phyloP scores from a whole-genome alignment of 1,140 invertebrate genomes.

The Nasonia vitripennis region DNA sequence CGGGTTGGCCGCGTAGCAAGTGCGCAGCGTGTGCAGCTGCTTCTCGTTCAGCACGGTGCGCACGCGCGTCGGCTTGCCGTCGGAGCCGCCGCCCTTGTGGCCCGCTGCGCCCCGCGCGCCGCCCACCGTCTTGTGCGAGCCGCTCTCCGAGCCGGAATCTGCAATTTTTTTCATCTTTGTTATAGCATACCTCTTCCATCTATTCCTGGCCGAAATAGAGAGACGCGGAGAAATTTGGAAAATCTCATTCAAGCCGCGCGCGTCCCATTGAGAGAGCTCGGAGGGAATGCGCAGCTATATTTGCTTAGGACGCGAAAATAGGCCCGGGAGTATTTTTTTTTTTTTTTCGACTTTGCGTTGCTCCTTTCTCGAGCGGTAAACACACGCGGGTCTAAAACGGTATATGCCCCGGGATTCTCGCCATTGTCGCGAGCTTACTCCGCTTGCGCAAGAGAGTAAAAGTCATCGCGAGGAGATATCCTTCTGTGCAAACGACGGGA shows the following conservation, averaged over 20 bases:
- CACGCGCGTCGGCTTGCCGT: slow-evolving; percentile 97
- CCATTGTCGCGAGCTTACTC: not conserved
- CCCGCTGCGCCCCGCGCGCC: slow-evolving; percentile 75
- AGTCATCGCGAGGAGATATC: not conserved
- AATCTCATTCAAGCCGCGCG: slow-evolving; percentile 24
- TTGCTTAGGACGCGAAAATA: slow-evolving; percentile 68
- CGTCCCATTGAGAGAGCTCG: not conserved
- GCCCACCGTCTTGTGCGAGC: slow-evolving; percentile 85
- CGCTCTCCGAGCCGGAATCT: slow-evolving; percentile 91
- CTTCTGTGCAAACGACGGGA: not conserved
- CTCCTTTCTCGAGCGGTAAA: slow-evolving; percentile 45
- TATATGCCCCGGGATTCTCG: not conserved
- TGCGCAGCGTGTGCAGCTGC: slow-evolving; percentile 95
- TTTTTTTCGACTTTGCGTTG: slow-evolving; percentile 58
- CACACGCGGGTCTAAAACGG: slow-evolving; percentile 23
- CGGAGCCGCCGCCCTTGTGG: slow-evolving; percentile 79
- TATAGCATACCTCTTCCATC: not conserved
- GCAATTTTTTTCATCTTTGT: slow-evolving; percentile 62
- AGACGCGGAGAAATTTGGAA: not conserved
- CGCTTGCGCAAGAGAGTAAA: not conserved
- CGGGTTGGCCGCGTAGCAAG: slow-evolving; percentile 97
- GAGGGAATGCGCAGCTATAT: slow-evolving; percentile 51
- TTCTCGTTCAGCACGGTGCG: slow-evolving; percentile 99
- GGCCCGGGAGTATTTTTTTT: slow-evolving; percentile 55
- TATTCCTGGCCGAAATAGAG: not conserved